Conservation (phyloP, 2,113 vertebrate species). For the Melospiza melodia region DNA sequence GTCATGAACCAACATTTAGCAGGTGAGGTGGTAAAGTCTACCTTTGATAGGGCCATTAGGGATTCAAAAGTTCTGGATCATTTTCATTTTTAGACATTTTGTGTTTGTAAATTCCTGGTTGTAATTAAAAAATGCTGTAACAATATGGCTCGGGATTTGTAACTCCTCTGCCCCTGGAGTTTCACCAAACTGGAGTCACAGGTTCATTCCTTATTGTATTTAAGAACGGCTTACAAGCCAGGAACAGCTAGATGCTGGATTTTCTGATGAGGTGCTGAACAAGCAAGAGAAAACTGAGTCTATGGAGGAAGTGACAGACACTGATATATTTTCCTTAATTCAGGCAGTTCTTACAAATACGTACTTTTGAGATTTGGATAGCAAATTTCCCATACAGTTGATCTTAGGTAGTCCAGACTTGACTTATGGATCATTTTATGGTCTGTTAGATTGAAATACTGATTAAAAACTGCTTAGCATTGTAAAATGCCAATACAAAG, state of each 20-base stretch:
- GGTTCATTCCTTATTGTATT: not conserved
- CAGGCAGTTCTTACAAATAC: accelerated
- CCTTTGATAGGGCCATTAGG: not conserved
- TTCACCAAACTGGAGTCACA: not conserved
- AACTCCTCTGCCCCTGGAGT: not conserved
- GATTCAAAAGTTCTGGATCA: not conserved
- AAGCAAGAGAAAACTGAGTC: not conserved
- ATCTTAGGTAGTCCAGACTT: not conserved
- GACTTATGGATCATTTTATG: not conserved
- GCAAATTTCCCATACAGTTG: not conserved
- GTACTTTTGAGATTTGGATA: not conserved
- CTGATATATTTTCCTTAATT: not conserved
- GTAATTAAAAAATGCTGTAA: not conserved
- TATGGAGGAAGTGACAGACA: not conserved
- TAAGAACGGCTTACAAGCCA: not conserved
- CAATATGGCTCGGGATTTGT: not conserved
- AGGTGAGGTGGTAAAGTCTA: not conserved
- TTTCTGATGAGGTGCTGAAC: not conserved
- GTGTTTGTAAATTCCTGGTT: not conserved
- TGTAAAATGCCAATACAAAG: not conserved
- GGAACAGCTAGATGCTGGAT: not conserved
- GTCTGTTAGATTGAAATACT: not conserved
- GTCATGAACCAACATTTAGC: not conserved
- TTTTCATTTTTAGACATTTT: not conserved
- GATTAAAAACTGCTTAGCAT: not conserved